Evolutionary conservation across 2,113 vertebrate genomes (phyloP).

Genomic region (Mixornis gularis): DNA sequence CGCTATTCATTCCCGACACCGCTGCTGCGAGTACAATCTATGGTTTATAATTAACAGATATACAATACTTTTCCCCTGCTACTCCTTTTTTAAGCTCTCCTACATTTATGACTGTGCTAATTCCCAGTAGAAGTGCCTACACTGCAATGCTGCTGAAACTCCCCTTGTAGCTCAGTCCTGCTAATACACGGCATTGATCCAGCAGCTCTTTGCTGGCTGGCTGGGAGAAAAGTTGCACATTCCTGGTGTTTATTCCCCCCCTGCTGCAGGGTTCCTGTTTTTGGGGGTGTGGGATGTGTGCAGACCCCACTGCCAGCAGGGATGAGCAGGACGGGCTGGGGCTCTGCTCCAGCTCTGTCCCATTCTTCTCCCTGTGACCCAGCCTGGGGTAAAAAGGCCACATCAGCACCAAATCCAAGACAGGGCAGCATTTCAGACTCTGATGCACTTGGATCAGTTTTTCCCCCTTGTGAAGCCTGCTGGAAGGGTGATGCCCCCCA

Average conservation of each 20-base stretch:
- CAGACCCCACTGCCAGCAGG: background rate
- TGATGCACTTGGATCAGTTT: background rate
- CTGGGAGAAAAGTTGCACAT: background rate
- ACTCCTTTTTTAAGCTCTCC: slow-evolving; percentile 35
- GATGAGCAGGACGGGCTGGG: background rate
- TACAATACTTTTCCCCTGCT: background rate
- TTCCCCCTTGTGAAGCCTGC: accelerated
- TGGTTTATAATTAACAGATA: background rate
- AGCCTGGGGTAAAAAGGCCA: background rate
- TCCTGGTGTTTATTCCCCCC: background rate
- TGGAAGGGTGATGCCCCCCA: background rate
- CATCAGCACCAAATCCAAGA: background rate
- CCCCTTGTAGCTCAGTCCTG: background rate
- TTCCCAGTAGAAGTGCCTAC: background rate
- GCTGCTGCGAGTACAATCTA: slow-evolving; percentile 21
- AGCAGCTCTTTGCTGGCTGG: background rate
- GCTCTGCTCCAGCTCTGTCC: background rate
- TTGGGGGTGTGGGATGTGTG: background rate
- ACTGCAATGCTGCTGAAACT: slow-evolving; percentile 7
- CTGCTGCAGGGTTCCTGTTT: background rate
- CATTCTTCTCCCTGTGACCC: background rate
- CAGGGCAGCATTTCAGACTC: background rate
- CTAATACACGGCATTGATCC: background rate
- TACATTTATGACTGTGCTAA: slow-evolving; percentile 36
- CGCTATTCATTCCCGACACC: background rate